These are phyloP conservation scores for Gorsachius magnificus DNA, from an alignment of 2,797 vertebrate species.

Conservation along the genomic window DNA sequence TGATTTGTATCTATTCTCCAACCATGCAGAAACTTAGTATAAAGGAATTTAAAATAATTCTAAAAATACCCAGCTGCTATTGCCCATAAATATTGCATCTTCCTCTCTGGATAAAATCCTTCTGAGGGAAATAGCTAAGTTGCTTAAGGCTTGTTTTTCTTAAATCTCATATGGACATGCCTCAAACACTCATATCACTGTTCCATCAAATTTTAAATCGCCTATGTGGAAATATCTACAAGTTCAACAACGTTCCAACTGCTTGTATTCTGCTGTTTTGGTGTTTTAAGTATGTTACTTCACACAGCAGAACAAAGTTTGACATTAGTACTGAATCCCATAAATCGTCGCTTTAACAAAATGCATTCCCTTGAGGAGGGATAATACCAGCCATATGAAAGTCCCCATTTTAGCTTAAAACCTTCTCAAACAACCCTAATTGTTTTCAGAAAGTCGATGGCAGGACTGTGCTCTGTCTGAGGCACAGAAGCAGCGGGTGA, in stretches of 20 bases:
- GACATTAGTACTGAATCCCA: not conserved
- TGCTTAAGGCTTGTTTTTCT: slow-evolving; percentile 13
- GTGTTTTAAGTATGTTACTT: not conserved
- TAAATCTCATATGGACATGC: not conserved
- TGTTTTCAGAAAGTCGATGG: not conserved
- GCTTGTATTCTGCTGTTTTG: not conserved
- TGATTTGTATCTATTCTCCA: slow-evolving; percentile 42
- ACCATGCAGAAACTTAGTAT: not conserved
- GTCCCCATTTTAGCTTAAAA: not conserved
- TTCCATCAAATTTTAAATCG: slow-evolving; percentile 7
- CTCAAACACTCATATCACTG: not conserved
- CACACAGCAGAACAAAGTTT: not conserved
- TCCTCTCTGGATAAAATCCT: not conserved
- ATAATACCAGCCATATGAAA: not conserved
- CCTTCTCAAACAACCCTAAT: not conserved
- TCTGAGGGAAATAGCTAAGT: not conserved
- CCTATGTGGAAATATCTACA: not conserved
- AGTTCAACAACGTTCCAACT: not conserved
- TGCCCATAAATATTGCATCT: not conserved
- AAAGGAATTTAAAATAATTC: slow-evolving; percentile 10
- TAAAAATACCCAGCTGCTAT: slow-evolving; percentile 11
- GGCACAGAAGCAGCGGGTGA: not conserved
- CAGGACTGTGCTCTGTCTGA: not conserved
- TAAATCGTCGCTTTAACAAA: slow-evolving; percentile 16
- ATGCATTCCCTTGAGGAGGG: not conserved